phyloP scores from a whole-genome alignment of 2,113 vertebrate species.

The Orycteropus afer region DNA sequence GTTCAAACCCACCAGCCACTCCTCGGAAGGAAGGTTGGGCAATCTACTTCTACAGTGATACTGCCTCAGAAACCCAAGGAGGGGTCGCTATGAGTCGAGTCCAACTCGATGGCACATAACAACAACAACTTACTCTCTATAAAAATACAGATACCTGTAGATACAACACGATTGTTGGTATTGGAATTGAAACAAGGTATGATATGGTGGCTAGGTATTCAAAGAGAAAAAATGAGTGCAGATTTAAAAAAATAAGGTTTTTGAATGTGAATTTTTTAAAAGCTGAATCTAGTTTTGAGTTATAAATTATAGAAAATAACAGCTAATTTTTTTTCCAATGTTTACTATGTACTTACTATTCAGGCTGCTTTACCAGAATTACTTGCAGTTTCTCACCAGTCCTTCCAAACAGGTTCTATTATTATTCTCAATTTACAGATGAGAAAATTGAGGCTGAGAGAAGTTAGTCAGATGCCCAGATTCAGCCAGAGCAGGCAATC shows the following conservation, averaged over 20 bases:
- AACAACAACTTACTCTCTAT: too few relatives aligned
- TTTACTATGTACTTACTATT: neutral
- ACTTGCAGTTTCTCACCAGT: neutral
- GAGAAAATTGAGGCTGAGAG: too few relatives aligned
- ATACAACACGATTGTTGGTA: neutral
- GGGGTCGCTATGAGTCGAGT: too few relatives aligned
- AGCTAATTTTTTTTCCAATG: neutral
- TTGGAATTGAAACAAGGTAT: neutral
- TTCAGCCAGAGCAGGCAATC: neutral
- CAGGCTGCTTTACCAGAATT: neutral
- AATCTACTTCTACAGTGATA: too few relatives aligned
- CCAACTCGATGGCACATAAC: too few relatives aligned
- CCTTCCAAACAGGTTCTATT: neutral
- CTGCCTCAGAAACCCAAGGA: too few relatives aligned
- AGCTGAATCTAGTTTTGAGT: neutral
- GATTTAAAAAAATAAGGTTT: neutral
- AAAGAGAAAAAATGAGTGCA: neutral
- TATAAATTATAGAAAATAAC: constrained; percentile 27
- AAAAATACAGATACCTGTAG: neutral
- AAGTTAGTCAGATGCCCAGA: neutral
- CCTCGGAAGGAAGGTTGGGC: too few relatives aligned
- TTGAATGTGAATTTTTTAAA: neutral
- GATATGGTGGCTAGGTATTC: neutral
- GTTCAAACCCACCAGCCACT: too few relatives aligned
- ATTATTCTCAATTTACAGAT: too few relatives aligned